Evolutionary conservation across 2,888 invertebrate genomes (phyloP), one percentile per base, ranked within the genome.

Genomic region (Brenthis ino): DNA sequence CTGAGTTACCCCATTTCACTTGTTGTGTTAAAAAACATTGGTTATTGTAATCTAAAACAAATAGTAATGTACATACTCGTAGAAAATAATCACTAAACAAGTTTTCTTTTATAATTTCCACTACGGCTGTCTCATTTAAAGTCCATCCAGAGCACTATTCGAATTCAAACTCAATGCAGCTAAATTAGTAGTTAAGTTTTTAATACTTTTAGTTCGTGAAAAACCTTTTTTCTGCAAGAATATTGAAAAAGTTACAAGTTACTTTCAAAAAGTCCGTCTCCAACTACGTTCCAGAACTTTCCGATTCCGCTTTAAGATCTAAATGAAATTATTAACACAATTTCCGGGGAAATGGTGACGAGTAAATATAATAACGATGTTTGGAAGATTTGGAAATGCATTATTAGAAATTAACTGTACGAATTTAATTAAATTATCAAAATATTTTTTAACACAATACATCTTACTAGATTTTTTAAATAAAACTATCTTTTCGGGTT

Each of bases 171-270:
- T 61, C 51, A 61, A 37, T 43, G 63, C 37, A 53, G 37, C 53
- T 20, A 63, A 63, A 43, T 53, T 53, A 53, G 61, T 53, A 53
- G 37, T 63, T 43, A 43, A 63, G 63, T 63, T 63, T 53, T 37
- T 63, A 63, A 63, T 63, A 61, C 51, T 61, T 53, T 63, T 53
- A 63, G 53, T 63, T 43, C 53, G 6, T 33, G 16, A 16, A 43
- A 63, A 13, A 37, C 51, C 61, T 63, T 53, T 53, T 63, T 63
- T 63, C 43, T 13, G 13, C 14, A 16, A 13, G 6, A 53, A 63
- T 43, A 53, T 63, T 43, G 63, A 63, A 53, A 63, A 53, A 51
- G 20, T 53, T 63, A 16, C 37, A 37, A 43, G 43, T 54, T 53
- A 63, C 14, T 63, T 63, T 2, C 14, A 2, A 28, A 43, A 63